phyloP scores from a whole-genome alignment of 2,113 vertebrate genomes.

The Protobothrops mucrosquamatus region DNA sequence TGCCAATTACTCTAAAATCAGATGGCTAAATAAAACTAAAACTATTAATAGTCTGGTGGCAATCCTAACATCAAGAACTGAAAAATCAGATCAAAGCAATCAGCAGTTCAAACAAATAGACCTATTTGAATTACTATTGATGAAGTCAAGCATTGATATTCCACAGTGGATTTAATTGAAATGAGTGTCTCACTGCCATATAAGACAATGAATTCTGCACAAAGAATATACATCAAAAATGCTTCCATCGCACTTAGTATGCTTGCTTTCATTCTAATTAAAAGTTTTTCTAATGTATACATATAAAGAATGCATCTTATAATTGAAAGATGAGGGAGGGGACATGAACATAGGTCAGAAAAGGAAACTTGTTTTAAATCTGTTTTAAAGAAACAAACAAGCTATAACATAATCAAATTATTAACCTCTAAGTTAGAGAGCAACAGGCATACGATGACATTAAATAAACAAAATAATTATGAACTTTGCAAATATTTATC shows the following conservation, averaged over 20 bases:
- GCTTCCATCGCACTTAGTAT: neutral
- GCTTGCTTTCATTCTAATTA: neutral
- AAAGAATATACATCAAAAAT: neutral
- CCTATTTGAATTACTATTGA: neutral
- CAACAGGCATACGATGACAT: neutral
- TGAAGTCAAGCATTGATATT: neutral
- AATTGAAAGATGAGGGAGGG: neutral
- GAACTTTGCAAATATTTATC: neutral
- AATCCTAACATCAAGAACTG: neutral
- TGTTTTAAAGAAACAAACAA: neutral
- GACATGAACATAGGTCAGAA: neutral
- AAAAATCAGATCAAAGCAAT: neutral
- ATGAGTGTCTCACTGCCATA: neutral
- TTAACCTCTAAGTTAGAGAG: neutral
- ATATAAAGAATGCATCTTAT: neutral
- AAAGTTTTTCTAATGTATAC: neutral
- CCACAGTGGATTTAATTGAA: neutral
- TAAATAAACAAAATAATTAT: neutral
- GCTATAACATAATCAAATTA: neutral
- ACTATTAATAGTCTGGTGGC: neutral
- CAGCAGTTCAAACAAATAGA: neutral
- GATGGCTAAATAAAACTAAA: neutral
- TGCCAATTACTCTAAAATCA: neutral
- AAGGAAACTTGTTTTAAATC: neutral
- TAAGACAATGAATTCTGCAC: neutral